Evolutionary conservation across 2,113 vertebrate genomes (phyloP).

Genomic region (Boulengeromyrus knoepffleri): DNA sequence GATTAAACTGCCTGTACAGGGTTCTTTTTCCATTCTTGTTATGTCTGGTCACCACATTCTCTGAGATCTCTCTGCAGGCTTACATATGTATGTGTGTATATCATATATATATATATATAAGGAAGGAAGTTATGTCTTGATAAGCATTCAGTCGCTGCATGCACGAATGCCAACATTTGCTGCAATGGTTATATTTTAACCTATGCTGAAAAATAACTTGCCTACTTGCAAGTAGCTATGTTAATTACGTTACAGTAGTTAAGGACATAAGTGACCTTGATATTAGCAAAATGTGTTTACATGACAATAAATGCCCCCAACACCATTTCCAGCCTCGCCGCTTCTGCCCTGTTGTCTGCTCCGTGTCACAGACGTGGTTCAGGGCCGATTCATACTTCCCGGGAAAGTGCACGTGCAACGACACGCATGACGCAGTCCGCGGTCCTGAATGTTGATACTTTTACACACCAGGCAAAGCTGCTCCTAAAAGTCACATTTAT

Average conservation of each 20-base stretch:
- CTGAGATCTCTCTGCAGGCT: background rate
- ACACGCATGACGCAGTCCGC: background rate
- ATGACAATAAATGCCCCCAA: background rate
- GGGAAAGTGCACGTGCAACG: background rate
- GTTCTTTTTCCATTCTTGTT: background rate
- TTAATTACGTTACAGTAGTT: background rate
- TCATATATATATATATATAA: background rate
- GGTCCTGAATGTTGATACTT: background rate
- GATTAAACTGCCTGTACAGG: background rate
- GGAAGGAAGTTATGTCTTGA: background rate
- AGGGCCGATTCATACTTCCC: background rate
- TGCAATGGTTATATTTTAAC: background rate
- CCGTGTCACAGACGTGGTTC: background rate
- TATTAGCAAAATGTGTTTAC: background rate
- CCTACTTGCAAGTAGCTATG: background rate
- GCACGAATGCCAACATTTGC: background rate
- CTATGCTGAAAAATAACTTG: background rate
- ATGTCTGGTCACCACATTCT: background rate
- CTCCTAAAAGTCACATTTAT: background rate
- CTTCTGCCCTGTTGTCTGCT: background rate
- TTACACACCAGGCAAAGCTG: background rate
- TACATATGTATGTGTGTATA: background rate
- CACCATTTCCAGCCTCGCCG: background rate
- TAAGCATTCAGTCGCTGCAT: background rate
- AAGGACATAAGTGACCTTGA: background rate